Base-by-base conservation (phyloP, 2,888 invertebrate species). In the Escarpia spicata region DNA sequence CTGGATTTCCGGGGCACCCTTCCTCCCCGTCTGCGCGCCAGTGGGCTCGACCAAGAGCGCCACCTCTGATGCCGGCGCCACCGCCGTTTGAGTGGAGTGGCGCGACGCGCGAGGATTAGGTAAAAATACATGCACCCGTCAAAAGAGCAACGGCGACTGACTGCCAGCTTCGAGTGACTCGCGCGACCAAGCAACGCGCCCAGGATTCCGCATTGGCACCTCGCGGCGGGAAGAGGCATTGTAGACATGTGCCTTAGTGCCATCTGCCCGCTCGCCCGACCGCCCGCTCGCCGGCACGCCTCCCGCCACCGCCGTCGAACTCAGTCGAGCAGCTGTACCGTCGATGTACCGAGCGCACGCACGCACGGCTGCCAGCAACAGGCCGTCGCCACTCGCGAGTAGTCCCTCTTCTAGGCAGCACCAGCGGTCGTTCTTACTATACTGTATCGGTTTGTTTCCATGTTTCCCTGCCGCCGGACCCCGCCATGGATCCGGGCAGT, bases 401-500 rank as follows among this genome's bases (percentile, higher is more conserved):
- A 91, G 52, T 10, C 12, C 45, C 58, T 58, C 44, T 91, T 6
- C 19, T 2, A 31, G 44, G 91, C 91, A 31, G 15, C 19, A 44
- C 15, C 91, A 12, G 37, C 91, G 12, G n/a, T 26, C 91, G 58
- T 15, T 4, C 45, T n/a, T 26, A n/a, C 75, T 75, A 26, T 75
- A 15, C 75, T 75, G 75, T 75, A 26, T 75, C 75, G 75, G 75
- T 75, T 26, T 75, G 75, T 26, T 75, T 75, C 75, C 19, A 75
- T 75, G 75, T 75, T 75, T 26, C 19, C 60, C 12, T 60, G 60
- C 60, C 60, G 12, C 15, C 75, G 26, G 75, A 75, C 75, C 6
- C 75, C 75, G 75, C 75, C 75, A 75, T 75, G 75, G 75, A 75
- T n/a, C 75, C 75, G 26, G 75, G 58, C 91, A 93, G 94, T 44